These are phyloP conservation scores for Tenthredo mesomela DNA, from an alignment of 2,888 invertebrate species.

Conservation along the genomic window DNA sequence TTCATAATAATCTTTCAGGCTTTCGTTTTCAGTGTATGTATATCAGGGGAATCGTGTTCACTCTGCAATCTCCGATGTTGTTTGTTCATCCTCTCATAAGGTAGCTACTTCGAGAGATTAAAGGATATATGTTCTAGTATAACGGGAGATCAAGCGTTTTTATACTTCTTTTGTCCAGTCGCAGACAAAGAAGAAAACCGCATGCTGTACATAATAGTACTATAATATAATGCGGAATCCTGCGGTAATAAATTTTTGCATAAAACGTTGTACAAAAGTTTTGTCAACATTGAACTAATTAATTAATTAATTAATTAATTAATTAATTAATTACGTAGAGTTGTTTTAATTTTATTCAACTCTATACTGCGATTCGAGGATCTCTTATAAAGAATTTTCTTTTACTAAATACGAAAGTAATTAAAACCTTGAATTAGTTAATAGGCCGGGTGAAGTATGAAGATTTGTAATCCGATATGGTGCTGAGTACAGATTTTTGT, in stretches of 20 bases:
- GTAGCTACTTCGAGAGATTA: slow-evolving; percentile 37
- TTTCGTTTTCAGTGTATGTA: slow-evolving; percentile 7
- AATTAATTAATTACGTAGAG: neutral
- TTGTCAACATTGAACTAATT: neutral
- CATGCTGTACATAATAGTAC: neutral
- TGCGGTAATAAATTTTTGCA: neutral
- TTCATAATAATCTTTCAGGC: neutral
- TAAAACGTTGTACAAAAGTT: neutral
- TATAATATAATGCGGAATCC: neutral
- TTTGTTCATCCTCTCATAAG: slow-evolving; percentile 37
- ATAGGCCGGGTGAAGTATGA: neutral
- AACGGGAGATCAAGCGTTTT: slow-evolving; percentile 38
- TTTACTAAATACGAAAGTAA: neutral
- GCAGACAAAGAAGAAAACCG: slow-evolving; percentile 21
- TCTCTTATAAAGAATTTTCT: neutral
- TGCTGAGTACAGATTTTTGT: neutral
- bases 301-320: neutral
- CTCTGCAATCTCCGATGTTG: slow-evolving; percentile 41
- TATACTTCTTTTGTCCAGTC: slow-evolving; percentile 3
- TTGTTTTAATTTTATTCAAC: neutral
- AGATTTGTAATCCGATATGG: neutral
- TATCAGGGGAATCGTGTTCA: neutral
- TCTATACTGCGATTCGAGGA: neutral
- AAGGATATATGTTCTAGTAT: slow-evolving; percentile 43
- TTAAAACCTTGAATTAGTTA: neutral